Conservation (phyloP, 2,797 vertebrate species). For the Margarornis squamiger region DNA sequence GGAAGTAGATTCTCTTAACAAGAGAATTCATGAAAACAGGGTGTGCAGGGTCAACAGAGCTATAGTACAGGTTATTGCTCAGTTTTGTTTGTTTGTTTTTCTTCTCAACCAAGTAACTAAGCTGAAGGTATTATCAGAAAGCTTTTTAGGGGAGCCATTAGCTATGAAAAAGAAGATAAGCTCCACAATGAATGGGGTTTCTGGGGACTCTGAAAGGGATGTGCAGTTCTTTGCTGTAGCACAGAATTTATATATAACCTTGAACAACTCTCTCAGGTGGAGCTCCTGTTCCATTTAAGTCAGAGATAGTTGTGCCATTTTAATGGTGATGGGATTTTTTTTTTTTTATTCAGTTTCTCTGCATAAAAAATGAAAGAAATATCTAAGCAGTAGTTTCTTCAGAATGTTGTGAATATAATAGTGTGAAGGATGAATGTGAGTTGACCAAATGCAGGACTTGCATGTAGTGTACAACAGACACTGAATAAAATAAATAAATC, state of each 20-base stretch:
- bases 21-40: background rate
- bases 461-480: background rate
- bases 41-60: background rate
- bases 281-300: background rate
- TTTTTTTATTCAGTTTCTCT: background rate
- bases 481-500: background rate
- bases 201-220: background rate
- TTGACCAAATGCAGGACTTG: background rate
- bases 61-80: background rate
- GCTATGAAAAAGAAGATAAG: background rate
- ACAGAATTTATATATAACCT: background rate
- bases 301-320: background rate
- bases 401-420: background rate
- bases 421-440: background rate
- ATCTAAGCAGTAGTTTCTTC: background rate
- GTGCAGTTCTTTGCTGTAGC: background rate
- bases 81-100: background rate
- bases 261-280: background rate
- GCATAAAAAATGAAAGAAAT: background rate
- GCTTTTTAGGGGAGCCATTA: background rate
- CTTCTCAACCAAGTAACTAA: background rate
- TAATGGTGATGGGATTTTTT: background rate
- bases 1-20: background rate
- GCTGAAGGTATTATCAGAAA: background rate
- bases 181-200: background rate